These are phyloP conservation scores for Psittacara wagleri DNA, from an alignment of 2,113 vertebrate species.

Conservation along the genomic window DNA sequence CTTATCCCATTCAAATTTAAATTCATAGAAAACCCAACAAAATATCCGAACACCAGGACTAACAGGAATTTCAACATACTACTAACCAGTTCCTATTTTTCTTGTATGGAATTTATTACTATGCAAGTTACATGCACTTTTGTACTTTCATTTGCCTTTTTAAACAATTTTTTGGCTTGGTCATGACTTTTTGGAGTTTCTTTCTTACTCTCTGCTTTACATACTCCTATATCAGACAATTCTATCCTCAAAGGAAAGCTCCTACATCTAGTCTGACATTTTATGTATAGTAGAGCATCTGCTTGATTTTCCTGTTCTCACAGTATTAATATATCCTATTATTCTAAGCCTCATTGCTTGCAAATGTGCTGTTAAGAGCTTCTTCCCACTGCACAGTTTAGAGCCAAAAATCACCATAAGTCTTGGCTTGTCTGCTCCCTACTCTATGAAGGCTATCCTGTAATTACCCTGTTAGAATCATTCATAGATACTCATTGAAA, in stretches of 20 bases:
- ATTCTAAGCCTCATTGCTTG: neutral
- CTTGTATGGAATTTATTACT: neutral
- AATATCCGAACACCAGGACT: neutral
- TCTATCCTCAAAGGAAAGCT: neutral
- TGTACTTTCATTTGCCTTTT: neutral
- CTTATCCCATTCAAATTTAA: neutral
- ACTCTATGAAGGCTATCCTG: neutral
- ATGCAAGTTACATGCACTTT: neutral
- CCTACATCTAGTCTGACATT: neutral
- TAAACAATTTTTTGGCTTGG: neutral
- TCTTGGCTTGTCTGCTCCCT: neutral
- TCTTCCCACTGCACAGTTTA: neutral
- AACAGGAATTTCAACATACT: neutral
- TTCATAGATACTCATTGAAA: neutral
- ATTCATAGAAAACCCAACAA: neutral
- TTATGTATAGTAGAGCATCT: neutral
- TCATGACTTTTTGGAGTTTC: neutral
- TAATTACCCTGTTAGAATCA: neutral
- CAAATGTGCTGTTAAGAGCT: neutral
- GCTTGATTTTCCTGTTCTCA: neutral
- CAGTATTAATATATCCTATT: neutral
- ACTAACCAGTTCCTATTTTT: neutral
- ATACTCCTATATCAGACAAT: neutral
- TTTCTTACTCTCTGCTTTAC: neutral
- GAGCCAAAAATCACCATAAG: neutral